Evolutionary conservation across 2,888 invertebrate genomes (phyloP), one percentile per base, ranked within the genome.

Genomic region (Cheilosia impressa): DNA sequence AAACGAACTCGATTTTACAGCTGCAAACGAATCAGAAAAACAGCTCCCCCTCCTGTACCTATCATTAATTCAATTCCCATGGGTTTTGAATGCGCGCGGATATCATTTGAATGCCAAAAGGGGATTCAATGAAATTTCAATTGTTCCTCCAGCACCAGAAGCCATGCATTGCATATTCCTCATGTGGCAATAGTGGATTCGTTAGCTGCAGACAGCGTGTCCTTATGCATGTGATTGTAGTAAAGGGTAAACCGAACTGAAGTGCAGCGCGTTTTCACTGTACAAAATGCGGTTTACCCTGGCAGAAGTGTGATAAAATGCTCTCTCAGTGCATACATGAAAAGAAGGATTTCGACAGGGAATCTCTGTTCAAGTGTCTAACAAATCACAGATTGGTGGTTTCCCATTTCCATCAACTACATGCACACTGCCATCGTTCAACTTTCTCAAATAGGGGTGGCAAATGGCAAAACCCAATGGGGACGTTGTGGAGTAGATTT

Each of bases 291-390:
- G 43, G 65, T 53, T 72, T 72, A 13, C 13, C 22, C 53, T 68
- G 68, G 47, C 38, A 80, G 73, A 62, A 69, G 62, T 80, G 55
- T 63, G 66, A 63, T 75, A 75, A 80, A 63, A 55, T 62, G 13
- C 22, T 66, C 60, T 60, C 43, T 27, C 27, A 38, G 19, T 66
- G 57, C 52, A 72, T 60, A 60, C 53, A 41, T 38, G 63, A 38
- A n/a, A 2, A 45, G 19, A 2, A 45, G 4, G 19, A 34, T 47
- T 47, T 22, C 60, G 24, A 65, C 72, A 72, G 41, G 58, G 38
- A 66, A 66, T 60, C 43, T 58, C 43, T 58, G 38, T 34, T 66
- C 9, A 63, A 71, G 71, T 80, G 60, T 53, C 60, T 66, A 68
- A 27, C 38, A 68, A 66, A 72, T 79, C 53, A 53, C 24, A 66